Evolutionary conservation across 2,797 vertebrate species (phyloP), one percentile per base, ranked within the genome.

Genomic region (Typhlichthys eigenmanni): DNA sequence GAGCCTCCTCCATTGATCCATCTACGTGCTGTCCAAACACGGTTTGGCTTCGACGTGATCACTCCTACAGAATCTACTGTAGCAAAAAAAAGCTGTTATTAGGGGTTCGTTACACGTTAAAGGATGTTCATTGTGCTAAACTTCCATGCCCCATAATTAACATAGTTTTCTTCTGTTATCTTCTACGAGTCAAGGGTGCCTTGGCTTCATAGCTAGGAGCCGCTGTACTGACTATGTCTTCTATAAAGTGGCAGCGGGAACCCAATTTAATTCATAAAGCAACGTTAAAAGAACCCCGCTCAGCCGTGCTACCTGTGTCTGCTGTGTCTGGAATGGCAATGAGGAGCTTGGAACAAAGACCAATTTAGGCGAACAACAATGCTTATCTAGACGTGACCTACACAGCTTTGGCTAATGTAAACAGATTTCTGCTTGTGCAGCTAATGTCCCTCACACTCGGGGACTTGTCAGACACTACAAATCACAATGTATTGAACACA

Each of bases 361-460:
- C 80, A 79, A 80, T 81, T 51, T 14, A 67, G 32, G 14, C 76
- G 58, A 80, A 52, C 56, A 67, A 53, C 24, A 58, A 56, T 74
- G 64, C 78, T 81, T 83, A 72, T 71, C 69, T 74, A 11, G 14
- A 64, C 11, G 49, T 76, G 69, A 80, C 59, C 68, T 13, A 4
- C n/a, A 14, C 62, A 43, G 64, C 76, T 82, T 74, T n/a, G 34
- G 58, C 62, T 71, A 55, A 85, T 85, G 48, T 68, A 79, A 78
- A 83, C 58, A 61, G 61, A 70, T 38, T 38, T 5, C 34, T 38
- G 34, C 34, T 38, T 38, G 34, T 38, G 34, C 5, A 8, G 6
- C 5, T 38, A 38, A 38, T 38, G 34, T 38, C 5, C 34, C 24
- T 24, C 29, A 32, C 64, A 51, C 3, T 3, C 45, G 70, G 3